Evolutionary conservation across 1,140 invertebrate species (phyloP).

Genomic region (Ooceraea biroi): DNA sequence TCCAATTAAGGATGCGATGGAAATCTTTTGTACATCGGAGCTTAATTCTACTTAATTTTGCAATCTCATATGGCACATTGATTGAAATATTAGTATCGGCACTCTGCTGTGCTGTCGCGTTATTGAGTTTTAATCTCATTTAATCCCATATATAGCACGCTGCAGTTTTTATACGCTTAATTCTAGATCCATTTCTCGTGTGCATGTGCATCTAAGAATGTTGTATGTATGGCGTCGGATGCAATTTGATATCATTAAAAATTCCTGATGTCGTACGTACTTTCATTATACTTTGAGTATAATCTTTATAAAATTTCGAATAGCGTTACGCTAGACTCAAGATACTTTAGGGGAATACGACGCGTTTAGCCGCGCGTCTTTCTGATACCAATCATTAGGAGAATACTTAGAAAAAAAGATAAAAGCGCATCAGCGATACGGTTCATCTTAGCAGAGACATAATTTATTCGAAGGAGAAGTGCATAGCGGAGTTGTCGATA

Average conservation of each 20-base stretch:
- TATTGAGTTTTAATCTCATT: slow-evolving; percentile 30
- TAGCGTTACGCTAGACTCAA: background rate
- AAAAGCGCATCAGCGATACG: slow-evolving; percentile 26
- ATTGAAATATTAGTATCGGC: slow-evolving; percentile 20
- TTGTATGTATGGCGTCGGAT: too few relatives aligned
- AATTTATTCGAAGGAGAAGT: slow-evolving; percentile 51
- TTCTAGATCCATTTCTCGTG: too few relatives aligned
- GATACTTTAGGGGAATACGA: background rate
- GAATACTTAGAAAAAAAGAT: slow-evolving; percentile 8
- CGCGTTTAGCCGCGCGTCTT: background rate
- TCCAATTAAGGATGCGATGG: slow-evolving; percentile 42
- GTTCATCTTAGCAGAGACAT: slow-evolving; percentile 6
- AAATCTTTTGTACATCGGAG: slow-evolving; percentile 40
- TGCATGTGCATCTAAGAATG: too few relatives aligned
- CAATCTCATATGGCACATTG: slow-evolving; percentile 9
- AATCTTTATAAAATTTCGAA: background rate
- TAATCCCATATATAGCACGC: background rate
- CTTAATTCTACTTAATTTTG: slow-evolving; percentile 35
- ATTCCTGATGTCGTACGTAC: too few relatives aligned
- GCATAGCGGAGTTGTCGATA: slow-evolving; percentile 44
- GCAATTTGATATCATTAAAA: too few relatives aligned
- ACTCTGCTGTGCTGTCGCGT: background rate
- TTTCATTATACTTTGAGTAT: background rate
- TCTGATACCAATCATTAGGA: background rate
- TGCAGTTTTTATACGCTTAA: too few relatives aligned